Conservation (phyloP, 2,113 vertebrate species). For the Picathartes gymnocephalus region DNA sequence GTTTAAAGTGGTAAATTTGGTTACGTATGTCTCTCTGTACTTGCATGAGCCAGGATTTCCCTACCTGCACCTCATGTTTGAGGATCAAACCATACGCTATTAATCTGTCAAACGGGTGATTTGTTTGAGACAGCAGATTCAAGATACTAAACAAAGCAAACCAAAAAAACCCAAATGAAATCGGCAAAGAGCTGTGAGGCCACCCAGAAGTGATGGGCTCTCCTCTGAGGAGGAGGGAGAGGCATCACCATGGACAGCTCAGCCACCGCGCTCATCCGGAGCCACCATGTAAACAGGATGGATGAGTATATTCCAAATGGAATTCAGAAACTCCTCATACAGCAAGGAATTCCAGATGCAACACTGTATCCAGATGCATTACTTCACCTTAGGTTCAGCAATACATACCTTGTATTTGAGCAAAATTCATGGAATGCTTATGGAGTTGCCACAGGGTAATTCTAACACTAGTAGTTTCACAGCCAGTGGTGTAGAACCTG, state of each 20-base stretch:
- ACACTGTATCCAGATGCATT: not conserved
- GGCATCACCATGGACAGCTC: conserved; percentile 60
- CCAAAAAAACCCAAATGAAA: not conserved
- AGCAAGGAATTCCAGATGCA: not conserved
- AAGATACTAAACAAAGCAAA: not conserved
- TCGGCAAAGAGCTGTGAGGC: not conserved
- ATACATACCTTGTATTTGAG: not conserved
- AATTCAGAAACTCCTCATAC: not conserved
- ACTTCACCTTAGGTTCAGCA: not conserved
- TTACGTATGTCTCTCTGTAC: not conserved
- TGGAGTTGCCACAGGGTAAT: not conserved
- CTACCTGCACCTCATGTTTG: not conserved
- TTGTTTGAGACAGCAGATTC: not conserved
- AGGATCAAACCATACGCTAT: not conserved
- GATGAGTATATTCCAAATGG: not conserved
- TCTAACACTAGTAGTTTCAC: not conserved
- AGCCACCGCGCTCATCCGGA: not conserved
- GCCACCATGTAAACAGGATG: not conserved
- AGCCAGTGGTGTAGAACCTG: not conserved
- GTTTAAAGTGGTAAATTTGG: not conserved
- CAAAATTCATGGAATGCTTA: not conserved
- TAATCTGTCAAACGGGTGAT: not conserved
- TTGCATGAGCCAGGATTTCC: not conserved
- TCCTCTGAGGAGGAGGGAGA: not conserved
- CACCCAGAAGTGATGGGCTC: not conserved